These are phyloP conservation scores for Pachydiplax longipennis DNA, from an alignment of 2,888 invertebrate species.

Conservation along the genomic window DNA sequence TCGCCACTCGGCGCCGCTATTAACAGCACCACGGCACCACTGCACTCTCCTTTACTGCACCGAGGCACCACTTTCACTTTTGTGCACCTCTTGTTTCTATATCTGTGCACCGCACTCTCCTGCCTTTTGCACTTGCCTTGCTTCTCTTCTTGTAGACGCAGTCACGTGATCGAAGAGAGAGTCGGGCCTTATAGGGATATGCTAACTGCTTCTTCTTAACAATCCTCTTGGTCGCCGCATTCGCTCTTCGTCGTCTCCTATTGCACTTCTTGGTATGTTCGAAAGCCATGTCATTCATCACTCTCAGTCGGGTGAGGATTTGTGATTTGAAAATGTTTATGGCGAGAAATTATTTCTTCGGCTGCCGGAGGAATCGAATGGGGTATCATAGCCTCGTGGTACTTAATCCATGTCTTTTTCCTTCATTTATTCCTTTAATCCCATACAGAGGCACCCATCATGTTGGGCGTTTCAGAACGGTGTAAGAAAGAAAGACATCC, in stretches of 20 bases:
- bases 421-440: too few species aligned
- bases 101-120: neutral
- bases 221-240: neutral
- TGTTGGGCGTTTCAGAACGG: too few species aligned
- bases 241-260: neutral
- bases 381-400: too few species aligned
- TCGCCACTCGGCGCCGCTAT: neutral
- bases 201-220: neutral
- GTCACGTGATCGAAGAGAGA: neutral
- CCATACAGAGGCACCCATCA: too few species aligned
- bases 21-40: neutral
- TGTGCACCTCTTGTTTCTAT: neutral
- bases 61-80: conserved; percentile 22
- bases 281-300: too few species aligned
- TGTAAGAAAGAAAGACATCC: too few species aligned
- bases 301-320: too few species aligned
- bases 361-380: too few species aligned
- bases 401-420: too few species aligned
- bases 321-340: too few species aligned
- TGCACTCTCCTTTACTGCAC: conserved; percentile 12
- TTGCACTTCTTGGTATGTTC: neutral
- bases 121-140: neutral
- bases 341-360: too few species aligned
- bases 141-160: neutral
- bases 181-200: neutral